phyloP scores from a whole-genome alignment of 2,888 invertebrate genomes.

The Imbricaverruca yamaguchii region DNA sequence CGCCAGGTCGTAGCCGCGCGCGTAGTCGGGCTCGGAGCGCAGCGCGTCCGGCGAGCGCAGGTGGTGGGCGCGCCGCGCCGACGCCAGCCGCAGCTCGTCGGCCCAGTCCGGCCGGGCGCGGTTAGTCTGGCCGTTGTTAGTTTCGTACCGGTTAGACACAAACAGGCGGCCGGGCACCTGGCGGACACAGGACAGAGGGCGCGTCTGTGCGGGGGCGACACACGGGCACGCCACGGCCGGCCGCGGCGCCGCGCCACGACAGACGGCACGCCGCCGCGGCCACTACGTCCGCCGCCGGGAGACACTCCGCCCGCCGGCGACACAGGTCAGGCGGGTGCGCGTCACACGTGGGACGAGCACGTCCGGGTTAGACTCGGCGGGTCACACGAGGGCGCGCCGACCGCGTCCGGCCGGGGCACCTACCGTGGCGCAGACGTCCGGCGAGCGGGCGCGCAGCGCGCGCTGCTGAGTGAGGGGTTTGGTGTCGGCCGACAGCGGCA shows the following conservation, averaged over 20 bases:
- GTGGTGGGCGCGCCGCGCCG: neutral
- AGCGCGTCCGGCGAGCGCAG: slow-evolving; percentile 3
- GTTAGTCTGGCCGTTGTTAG: slow-evolving; percentile 17
- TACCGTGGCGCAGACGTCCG: neutral
- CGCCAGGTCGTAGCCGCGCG: neutral
- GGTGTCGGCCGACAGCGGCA: neutral
- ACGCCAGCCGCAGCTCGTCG: neutral
- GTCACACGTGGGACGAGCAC: neutral
- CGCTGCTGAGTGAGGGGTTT: neutral
- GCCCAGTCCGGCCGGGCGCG: neutral
- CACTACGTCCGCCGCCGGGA: neutral
- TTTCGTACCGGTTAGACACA: slow-evolving; percentile 15
- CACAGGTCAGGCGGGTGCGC: neutral
- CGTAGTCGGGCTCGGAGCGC: slow-evolving; percentile 11
- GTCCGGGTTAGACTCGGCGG: neutral
- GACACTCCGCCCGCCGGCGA: neutral
- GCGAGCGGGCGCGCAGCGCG: neutral
- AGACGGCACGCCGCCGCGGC: neutral
- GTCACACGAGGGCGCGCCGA: neutral
- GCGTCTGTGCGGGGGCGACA: neutral
- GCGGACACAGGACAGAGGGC: neutral
- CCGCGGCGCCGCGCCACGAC: no score
- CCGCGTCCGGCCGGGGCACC: neutral
- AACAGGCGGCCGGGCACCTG: slow-evolving; percentile 10
- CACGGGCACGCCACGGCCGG: no score